These are phyloP conservation scores for Channa striata DNA, from an alignment of 2,797 vertebrate species.

Conservation along the genomic window DNA sequence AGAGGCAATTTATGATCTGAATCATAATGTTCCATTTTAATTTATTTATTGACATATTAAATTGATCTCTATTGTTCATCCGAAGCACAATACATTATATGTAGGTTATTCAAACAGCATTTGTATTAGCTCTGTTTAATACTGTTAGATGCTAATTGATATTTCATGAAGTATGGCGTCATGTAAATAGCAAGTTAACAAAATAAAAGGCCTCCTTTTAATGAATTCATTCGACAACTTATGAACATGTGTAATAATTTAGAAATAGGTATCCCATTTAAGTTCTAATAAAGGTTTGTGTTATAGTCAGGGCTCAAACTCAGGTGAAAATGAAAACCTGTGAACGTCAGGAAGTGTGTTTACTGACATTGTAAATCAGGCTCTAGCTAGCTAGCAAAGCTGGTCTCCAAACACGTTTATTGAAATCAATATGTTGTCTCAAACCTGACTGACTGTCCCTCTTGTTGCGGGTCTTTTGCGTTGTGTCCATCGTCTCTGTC, in stretches of 20 bases:
- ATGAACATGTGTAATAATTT: no score
- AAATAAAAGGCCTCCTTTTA: no score
- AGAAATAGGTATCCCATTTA: no score
- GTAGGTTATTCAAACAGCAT: background rate
- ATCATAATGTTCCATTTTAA: no score
- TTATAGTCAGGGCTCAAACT: no score
- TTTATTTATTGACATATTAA: background rate
- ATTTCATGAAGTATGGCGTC: no score
- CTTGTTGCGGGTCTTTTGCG: constrained; percentile 9
- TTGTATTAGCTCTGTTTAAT: background rate
- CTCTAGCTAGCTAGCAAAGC: constrained; percentile 25
- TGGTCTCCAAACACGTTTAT: background rate
- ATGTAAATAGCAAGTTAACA: background rate
- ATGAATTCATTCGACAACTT: no score
- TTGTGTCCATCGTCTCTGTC: constrained; percentile 4
- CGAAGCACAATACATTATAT: background rate
- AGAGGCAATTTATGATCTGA: no score
- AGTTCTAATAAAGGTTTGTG: no score
- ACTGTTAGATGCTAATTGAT: background rate
- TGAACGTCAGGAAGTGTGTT: background rate
- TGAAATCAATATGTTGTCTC: background rate
- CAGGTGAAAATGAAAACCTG: background rate
- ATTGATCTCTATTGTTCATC: background rate
- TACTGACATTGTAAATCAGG: background rate
- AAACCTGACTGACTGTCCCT: constrained; percentile 63